These are phyloP conservation scores for Sebastes steindachneri DNA, from an alignment of 2,797 vertebrate species.

Conservation along the genomic window DNA sequence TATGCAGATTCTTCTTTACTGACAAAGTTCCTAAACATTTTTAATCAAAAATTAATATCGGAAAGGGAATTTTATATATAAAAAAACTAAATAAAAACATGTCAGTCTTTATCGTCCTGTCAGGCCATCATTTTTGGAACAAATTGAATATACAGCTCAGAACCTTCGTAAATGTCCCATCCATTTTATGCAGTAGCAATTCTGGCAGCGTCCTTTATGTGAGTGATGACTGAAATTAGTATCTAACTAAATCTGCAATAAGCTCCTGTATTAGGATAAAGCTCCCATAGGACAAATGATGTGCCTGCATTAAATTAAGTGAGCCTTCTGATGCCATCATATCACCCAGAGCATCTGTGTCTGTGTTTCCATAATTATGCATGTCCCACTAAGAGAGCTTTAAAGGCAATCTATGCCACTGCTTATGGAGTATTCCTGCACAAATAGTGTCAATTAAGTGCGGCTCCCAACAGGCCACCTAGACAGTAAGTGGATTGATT, in stretches of 20 bases:
- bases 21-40: neutral
- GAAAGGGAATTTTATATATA: neutral
- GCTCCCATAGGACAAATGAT: slow-evolving; percentile 72
- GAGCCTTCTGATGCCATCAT: slow-evolving; percentile 71
- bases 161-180: slow-evolving; percentile 29
- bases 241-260: slow-evolving; percentile 68
- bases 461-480: slow-evolving; percentile 52
- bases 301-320: slow-evolving; percentile 73
- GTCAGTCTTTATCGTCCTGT: neutral
- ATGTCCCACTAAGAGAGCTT: slow-evolving; percentile 62
- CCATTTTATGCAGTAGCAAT: slow-evolving; percentile 13
- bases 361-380: slow-evolving; percentile 68
- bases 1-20: neutral
- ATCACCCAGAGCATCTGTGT: slow-evolving; percentile 78
- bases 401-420: slow-evolving; percentile 65
- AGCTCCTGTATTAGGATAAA: slow-evolving; percentile 56
- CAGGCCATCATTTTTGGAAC: neutral
- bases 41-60: neutral
- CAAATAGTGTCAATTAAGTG: slow-evolving; percentile 72
- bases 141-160: slow-evolving; percentile 11
- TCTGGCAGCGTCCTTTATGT: slow-evolving; percentile 39
- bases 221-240: slow-evolving; percentile 61
- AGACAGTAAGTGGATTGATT: slow-evolving; percentile 61
- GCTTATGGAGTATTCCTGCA: slow-evolving; percentile 64
- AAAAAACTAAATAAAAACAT: neutral